Evolutionary conservation across 2,888 invertebrate genomes (phyloP).

Genomic region (Leptopilina syphax): DNA sequence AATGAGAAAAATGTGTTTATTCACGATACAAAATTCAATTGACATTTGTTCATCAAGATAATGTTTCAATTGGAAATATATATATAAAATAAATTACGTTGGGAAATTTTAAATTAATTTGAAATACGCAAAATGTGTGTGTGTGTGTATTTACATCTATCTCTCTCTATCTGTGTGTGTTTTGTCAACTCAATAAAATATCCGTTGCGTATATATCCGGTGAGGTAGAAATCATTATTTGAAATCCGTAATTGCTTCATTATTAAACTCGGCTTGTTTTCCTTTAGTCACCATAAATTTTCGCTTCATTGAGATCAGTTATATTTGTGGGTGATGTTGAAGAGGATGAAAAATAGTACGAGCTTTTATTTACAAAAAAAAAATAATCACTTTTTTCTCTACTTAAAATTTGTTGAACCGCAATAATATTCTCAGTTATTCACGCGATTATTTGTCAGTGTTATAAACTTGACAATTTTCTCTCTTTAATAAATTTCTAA

Average conservation of each 20-base stretch:
- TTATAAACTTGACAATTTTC: not conserved
- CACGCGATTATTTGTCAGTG: not conserved
- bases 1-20: conserved; percentile 24
- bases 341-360: not conserved
- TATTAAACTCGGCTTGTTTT: conserved; percentile 27
- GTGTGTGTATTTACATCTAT: too few relatives aligned
- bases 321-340: too few relatives aligned
- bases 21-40: not conserved
- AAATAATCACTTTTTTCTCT: too few relatives aligned
- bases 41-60: conserved; percentile 8
- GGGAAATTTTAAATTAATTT: conserved; percentile 10
- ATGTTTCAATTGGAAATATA: not conserved
- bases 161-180: not conserved
- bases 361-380: not conserved
- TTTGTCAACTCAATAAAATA: conserved; percentile 12
- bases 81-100: not conserved
- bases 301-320: not conserved
- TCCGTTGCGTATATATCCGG: not conserved
- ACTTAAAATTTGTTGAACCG: not conserved
- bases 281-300: conserved; percentile 8
- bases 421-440: not conserved
- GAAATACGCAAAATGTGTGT: not conserved
- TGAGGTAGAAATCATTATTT: conserved; percentile 8
- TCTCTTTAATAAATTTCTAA: not conserved
- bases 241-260: conserved; percentile 11